phyloP scores from a whole-genome alignment of 2,797 vertebrate species.

The Oophaga sylvatica region DNA sequence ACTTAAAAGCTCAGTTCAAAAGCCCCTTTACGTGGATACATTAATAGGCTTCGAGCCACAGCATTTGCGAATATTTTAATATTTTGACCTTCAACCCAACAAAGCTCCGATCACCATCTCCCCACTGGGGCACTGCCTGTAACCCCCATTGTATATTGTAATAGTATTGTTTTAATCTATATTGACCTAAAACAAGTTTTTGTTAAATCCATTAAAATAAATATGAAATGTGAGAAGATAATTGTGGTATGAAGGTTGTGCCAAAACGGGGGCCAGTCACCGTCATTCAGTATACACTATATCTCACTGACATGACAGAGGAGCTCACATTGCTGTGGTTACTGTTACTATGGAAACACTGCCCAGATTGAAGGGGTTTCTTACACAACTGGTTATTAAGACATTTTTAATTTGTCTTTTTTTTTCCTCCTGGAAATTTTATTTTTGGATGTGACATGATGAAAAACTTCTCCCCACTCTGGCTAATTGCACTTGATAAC shows the following conservation, averaged over 20 bases:
- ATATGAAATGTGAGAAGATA: conserved; percentile 54
- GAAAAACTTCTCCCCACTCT: conserved; percentile 12
- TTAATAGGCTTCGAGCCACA: too few relatives aligned
- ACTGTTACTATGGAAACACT: conserved; percentile 55
- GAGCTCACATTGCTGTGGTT: conserved; percentile 55
- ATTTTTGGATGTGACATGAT: conserved; percentile 49
- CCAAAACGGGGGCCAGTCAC: conserved; percentile 58
- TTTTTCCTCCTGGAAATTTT: conserved; percentile 43
- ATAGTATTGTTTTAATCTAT: neutral
- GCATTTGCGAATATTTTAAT: too few relatives aligned
- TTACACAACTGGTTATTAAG: conserved; percentile 57
- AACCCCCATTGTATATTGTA: neutral
- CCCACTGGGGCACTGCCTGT: neutral
- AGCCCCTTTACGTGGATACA: too few relatives aligned
- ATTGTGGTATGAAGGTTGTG: conserved; percentile 57
- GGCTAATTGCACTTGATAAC: conserved; percentile 39
- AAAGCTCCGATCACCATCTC: too few relatives aligned
- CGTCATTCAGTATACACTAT: conserved; percentile 33
- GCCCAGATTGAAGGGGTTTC: conserved; percentile 39
- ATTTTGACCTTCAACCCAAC: too few relatives aligned
- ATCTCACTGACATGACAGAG: conserved; percentile 36
- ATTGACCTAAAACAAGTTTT: neutral
- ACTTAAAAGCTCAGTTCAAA: too few relatives aligned
- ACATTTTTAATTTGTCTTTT: conserved; percentile 55
- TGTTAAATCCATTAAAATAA: neutral